A percentile compares a stretch with the other conserved stretches of the same genome.
phyloP scores from a whole-genome alignment of 2,888 invertebrate genomes.

The Ligdia adustata region DNA sequence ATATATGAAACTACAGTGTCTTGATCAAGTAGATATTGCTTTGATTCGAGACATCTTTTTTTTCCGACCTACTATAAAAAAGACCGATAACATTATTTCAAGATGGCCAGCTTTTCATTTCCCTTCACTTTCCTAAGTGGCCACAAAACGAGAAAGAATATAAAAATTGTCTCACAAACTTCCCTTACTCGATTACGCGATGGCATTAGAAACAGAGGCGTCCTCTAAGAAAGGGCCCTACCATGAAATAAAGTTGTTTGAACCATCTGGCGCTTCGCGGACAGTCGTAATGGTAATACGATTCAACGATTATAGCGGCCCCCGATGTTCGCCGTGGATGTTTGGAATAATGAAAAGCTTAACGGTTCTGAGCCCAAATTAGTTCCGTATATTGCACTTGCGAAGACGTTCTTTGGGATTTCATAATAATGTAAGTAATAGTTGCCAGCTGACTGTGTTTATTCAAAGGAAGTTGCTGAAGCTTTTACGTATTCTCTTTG shows the following conservation, averaged over 20 bases:
- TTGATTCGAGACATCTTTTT: too few species aligned
- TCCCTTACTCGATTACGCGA: slow-evolving; percentile 32
- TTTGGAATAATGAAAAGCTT: slow-evolving; percentile 76
- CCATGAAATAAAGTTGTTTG: slow-evolving; percentile 76
- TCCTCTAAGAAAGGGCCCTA: slow-evolving; percentile 48
- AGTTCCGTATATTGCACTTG: slow-evolving; percentile 58
- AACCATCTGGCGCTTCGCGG: slow-evolving; percentile 74
- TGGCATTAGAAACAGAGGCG: slow-evolving; percentile 45
- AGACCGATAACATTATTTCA: too few species aligned
- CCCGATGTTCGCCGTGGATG: slow-evolving; percentile 60
- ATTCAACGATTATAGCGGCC: slow-evolving; percentile 77
- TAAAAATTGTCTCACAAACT: slow-evolving; percentile 21
- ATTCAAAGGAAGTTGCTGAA: too few species aligned
- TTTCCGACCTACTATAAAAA: too few species aligned
- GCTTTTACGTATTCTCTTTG: too few species aligned
- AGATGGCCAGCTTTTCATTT: too few species aligned
- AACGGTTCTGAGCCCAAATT: slow-evolving; percentile 71
- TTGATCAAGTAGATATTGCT: too few species aligned
- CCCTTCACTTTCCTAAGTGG: too few species aligned
- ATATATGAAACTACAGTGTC: too few species aligned
- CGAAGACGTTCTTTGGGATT: slow-evolving; percentile 17
- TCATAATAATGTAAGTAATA: slow-evolving; percentile 10
- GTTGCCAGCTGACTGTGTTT: slow-evolving; percentile 4
- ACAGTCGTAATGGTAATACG: slow-evolving; percentile 81
- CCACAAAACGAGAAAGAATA: slow-evolving; percentile 1